Evolutionary conservation across 30 jellyfish, hydroid and myxozoan genomes (phyloP).

Genomic region (Nemopilema nomurai): DNA sequence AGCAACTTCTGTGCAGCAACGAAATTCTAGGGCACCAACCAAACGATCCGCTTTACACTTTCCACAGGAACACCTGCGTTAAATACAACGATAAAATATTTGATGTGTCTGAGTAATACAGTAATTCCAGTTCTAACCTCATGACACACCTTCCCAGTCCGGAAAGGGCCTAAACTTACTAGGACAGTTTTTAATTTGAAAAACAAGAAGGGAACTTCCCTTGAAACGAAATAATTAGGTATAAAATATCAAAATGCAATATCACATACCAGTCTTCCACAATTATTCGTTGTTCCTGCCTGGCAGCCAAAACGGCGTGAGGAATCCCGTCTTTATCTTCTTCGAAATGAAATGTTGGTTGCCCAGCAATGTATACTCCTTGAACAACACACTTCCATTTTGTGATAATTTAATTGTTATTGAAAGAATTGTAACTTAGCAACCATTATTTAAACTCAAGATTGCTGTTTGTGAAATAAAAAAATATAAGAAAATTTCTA

Average conservation of each 20-base stretch:
- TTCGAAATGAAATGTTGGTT: slow-evolving; percentile 27
- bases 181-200: not conserved
- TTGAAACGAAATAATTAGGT: not conserved
- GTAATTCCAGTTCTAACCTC: not conserved
- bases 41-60: slow-evolving; percentile 18
- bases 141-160: not conserved
- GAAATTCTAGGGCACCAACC: slow-evolving; percentile 49
- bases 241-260: not conserved
- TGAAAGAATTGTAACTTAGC: too few species aligned
- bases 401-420: too few species aligned
- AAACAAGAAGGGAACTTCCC: not conserved
- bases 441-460: too few species aligned
- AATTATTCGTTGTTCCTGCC: slow-evolving; percentile 40
- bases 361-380: slow-evolving; percentile 13
- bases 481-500: too few species aligned
- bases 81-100: not conserved
- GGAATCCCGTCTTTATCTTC: slow-evolving; percentile 52
- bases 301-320: slow-evolving; percentile 49
- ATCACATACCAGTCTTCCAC: slow-evolving; percentile 37
- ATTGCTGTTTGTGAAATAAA: too few species aligned
- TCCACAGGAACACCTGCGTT: slow-evolving; percentile 19
- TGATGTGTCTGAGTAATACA: not conserved
- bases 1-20: slow-evolving; percentile 47
- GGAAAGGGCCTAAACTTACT: slow-evolving; percentile 18
- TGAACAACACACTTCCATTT: too few species aligned